Evolutionary conservation across 2,888 invertebrate species (phyloP).

Genomic region (Rhabditoides inermis): DNA sequence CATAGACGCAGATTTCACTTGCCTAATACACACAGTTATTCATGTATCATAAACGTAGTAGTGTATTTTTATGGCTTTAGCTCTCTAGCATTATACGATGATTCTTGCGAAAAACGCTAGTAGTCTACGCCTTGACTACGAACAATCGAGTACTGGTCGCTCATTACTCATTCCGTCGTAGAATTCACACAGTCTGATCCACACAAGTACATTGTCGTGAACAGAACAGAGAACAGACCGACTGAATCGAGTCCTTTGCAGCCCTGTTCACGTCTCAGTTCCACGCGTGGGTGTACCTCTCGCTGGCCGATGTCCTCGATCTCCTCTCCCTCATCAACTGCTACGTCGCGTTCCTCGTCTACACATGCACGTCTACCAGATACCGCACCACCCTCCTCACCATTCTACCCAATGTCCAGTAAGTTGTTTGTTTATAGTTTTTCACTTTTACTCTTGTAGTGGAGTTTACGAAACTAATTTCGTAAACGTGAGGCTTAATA

Average conservation of each 20-base stretch:
- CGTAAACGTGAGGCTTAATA: too few relatives aligned
- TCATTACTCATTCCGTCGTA: too few relatives aligned
- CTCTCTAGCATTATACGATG: neutral
- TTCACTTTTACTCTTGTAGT: too few relatives aligned
- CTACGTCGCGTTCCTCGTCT: conserved; percentile 39
- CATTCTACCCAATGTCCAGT: conserved; percentile 21
- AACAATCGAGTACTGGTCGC: neutral
- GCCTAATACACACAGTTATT: too few relatives aligned
- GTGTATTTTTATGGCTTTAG: too few relatives aligned
- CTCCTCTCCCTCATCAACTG: conserved; percentile 36
- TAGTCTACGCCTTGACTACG: neutral
- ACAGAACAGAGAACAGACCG: neutral
- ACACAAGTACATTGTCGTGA: neutral
- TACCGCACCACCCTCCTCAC: conserved; percentile 30
- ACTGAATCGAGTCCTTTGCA: too few relatives aligned
- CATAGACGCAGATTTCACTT: too few relatives aligned
- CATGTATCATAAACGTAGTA: too few relatives aligned
- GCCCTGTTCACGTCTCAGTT: conserved; percentile 36
- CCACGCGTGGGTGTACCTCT: conserved; percentile 32
- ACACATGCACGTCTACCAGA: conserved; percentile 29
- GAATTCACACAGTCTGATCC: too few relatives aligned
- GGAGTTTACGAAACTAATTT: too few relatives aligned
- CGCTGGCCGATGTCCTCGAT: conserved; percentile 34
- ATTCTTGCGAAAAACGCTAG: neutral
- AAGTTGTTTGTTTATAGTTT: too few relatives aligned